A percentile compares a stretch with the other conserved stretches of the same genome.
phyloP scores from a whole-genome alignment of 2,797 vertebrate species.

The Sebastes variabilis region DNA sequence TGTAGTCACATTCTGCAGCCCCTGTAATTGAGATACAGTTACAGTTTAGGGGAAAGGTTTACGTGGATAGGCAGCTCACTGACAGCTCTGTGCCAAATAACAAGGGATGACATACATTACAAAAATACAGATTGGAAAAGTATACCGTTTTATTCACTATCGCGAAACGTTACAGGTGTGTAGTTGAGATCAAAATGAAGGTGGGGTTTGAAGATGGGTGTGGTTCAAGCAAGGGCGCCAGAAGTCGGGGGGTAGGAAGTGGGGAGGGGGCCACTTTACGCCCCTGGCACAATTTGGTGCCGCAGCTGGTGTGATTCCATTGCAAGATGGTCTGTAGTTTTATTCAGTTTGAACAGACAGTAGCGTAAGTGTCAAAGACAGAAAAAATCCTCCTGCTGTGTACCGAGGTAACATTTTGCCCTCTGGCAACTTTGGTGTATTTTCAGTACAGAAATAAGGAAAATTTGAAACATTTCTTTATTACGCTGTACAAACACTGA shows the following conservation, averaged over 20 bases:
- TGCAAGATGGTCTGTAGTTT: no score
- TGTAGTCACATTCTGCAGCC: no score
- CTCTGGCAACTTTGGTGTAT: background rate
- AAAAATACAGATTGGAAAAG: no score
- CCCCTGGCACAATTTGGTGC: background rate
- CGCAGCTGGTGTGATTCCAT: no score
- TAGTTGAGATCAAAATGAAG: no score
- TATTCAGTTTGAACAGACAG: no score
- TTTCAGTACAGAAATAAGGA: background rate
- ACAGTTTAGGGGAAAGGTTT: background rate
- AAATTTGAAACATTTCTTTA: background rate
- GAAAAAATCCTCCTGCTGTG: background rate
- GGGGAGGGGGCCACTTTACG: accelerated
- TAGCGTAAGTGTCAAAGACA: background rate
- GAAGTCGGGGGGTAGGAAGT: no score
- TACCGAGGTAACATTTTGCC: background rate
- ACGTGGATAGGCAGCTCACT: no score
- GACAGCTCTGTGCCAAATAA: no score
- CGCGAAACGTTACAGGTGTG: accelerated
- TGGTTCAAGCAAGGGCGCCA: accelerated
- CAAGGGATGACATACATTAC: no score
- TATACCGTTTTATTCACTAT: no score
- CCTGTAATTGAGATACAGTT: background rate
- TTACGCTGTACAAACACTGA: background rate
- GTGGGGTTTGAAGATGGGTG: no score